phyloP scores from a whole-genome alignment of 2,888 invertebrate species.

The Acanthosepion pharaonis region DNA sequence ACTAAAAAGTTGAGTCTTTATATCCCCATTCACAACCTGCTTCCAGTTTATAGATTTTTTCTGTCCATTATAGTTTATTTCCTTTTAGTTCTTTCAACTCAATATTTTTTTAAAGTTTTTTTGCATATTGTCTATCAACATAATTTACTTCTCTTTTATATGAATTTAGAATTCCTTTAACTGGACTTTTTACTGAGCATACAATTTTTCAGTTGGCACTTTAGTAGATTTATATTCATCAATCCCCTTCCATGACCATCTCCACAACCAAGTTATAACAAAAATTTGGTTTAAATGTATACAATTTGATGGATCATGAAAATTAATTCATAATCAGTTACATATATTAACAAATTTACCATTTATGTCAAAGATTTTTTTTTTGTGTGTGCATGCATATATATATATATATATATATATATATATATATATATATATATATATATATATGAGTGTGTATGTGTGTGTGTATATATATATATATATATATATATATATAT shows the following conservation, averaged over 20 bases:
- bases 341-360: background rate
- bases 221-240: background rate
- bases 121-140: background rate
- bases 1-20: background rate
- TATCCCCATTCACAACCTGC: background rate
- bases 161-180: background rate
- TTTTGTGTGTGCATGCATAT: background rate
- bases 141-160: background rate
- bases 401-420: slow-evolving; percentile 25
- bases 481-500: too few relatives aligned
- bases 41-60: background rate
- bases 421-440: background rate
- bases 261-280: background rate
- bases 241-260: background rate
- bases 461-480: too few relatives aligned
- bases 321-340: background rate
- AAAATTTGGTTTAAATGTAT: background rate
- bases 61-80: background rate
- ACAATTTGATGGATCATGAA: background rate
- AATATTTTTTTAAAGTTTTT: background rate
- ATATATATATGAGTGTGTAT: too few relatives aligned
- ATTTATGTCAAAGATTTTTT: background rate
- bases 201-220: background rate
- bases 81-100: background rate
- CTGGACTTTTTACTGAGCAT: background rate